Percentiles rank a stretch among this genome's conserved stretches.
phyloP scores from a whole-genome alignment of 1,140 invertebrate genomes.

The Mamestra configurata region DNA sequence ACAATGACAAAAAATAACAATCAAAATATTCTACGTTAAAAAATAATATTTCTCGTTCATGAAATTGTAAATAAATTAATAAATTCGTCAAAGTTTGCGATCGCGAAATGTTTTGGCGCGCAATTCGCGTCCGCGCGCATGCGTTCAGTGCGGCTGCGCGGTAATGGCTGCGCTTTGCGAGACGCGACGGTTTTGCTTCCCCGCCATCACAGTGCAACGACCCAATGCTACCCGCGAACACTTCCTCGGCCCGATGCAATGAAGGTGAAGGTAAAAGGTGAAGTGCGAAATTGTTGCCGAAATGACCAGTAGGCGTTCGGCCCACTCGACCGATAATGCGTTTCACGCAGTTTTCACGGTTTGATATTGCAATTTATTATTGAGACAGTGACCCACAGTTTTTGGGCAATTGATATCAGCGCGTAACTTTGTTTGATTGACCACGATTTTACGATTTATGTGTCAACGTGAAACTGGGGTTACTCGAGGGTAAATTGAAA shows the following conservation, averaged over 20 bases:
- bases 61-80: slow-evolving; percentile 51
- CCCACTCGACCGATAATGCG: slow-evolving; percentile 23
- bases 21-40: slow-evolving; percentile 18
- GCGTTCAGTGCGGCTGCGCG: slow-evolving; percentile 71
- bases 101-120: slow-evolving; percentile 65
- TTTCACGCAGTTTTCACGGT: slow-evolving; percentile 47
- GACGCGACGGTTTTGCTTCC: slow-evolving; percentile 78
- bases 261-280: slow-evolving; percentile 66
- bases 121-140: slow-evolving; percentile 68
- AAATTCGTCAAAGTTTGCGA: slow-evolving; percentile 43
- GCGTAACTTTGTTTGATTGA: slow-evolving; percentile 13
- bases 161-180: slow-evolving; percentile 72
- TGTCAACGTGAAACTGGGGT: slow-evolving; percentile 3
- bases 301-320: slow-evolving; percentile 47
- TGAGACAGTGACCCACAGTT: slow-evolving; percentile 18
- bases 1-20: slow-evolving; percentile 44
- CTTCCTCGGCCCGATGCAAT: slow-evolving; percentile 44
- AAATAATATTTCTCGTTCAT: slow-evolving; percentile 42
- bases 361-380: slow-evolving; percentile 44
- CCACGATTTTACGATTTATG: slow-evolving; percentile 29
- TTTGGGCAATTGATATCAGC: slow-evolving; percentile 30
- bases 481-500: slow-evolving; percentile 5
- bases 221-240: slow-evolving; percentile 63
- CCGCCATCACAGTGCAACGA: slow-evolving; percentile 77
- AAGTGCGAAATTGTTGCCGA: slow-evolving; percentile 65